Evolutionary conservation across 2,888 invertebrate genomes (phyloP).

Genomic region (Pollenia labialis): DNA sequence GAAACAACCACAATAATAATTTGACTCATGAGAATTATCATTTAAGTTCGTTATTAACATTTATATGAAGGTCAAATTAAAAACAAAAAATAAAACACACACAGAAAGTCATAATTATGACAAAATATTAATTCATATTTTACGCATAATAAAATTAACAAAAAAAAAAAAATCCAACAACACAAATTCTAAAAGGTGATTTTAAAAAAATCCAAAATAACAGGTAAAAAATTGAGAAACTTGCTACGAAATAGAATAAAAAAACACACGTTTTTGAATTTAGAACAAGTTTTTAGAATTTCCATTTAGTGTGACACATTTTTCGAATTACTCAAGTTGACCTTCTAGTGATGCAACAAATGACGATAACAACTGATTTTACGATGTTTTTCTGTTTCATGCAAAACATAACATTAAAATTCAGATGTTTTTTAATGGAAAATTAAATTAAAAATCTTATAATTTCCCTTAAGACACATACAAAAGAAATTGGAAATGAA

Average conservation of each 20-base stretch:
- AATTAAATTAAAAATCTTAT: conserved; percentile 61
- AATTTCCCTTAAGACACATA: conserved; percentile 80
- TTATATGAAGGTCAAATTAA: conserved; percentile 51
- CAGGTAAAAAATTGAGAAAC: conserved; percentile 51
- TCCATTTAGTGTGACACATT: conserved; percentile 4
- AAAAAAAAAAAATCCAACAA: not conserved
- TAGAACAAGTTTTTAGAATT: conserved; percentile 7
- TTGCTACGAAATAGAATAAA: not conserved
- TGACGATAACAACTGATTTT: conserved; percentile 37
- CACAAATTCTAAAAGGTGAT: not conserved
- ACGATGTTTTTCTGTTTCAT: conserved; percentile 26
- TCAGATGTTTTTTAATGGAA: conserved; percentile 16
- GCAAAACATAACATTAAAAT: conserved; percentile 22
- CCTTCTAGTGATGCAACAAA: conserved; percentile 68
- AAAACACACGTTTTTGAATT: conserved; percentile 4
- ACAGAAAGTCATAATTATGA: not conserved
- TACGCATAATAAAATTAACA: conserved; percentile 74
- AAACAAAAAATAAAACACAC: not conserved
- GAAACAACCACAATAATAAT: conserved; percentile 11
- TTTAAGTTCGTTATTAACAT: conserved; percentile 38
- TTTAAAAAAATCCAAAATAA: conserved; percentile 19
- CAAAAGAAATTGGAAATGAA: conserved; percentile 75
- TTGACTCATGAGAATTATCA: not conserved
- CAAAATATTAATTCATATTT: conserved; percentile 76
- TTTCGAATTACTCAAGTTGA: conserved; percentile 47